Conservation (phyloP, 2,888 invertebrate genomes). For the Sphaerophoria rueppellii region DNA sequence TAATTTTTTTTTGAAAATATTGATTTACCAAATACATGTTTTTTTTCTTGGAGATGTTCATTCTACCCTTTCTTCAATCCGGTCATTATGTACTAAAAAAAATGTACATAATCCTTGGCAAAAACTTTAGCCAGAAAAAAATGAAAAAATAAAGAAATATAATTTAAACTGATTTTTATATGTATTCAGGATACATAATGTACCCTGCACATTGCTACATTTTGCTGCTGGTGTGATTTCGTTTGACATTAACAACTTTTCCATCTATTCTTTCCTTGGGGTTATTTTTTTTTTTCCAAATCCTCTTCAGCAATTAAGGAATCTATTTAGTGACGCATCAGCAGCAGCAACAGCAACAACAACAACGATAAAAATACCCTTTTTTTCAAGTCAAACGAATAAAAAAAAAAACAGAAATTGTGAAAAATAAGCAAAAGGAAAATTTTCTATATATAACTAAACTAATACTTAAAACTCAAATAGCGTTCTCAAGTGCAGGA, state of each 20-base stretch:
- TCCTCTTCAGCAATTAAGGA: conserved; percentile 72
- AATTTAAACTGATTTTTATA: conserved; percentile 23
- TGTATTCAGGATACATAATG: background rate
- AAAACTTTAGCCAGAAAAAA: background rate
- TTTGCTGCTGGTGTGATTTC: conserved; percentile 37
- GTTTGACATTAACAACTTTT: conserved; percentile 51
- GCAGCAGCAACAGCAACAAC: conserved; percentile 21
- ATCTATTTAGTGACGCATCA: conserved; percentile 71
- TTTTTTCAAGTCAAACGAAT: conserved; percentile 17
- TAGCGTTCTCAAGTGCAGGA: conserved; percentile 68
- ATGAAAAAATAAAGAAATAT: conserved; percentile 8
- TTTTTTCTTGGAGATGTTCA: background rate
- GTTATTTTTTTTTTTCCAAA: conserved; percentile 57
- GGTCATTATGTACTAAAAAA: background rate
- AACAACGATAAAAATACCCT: conserved; percentile 47
- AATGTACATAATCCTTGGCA: background rate
- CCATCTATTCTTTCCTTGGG: conserved; percentile 29
- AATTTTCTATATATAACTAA: conserved; percentile 64
- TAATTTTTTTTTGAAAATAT: background rate
- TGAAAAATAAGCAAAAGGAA: conserved; percentile 33
- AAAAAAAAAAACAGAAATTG: conserved; percentile 12
- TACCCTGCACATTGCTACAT: conserved; percentile 4
- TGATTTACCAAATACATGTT: conserved; percentile 9
- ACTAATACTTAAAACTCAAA: conserved; percentile 73
- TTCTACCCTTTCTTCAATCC: conserved; percentile 3